Base-by-base conservation (phyloP, 2,888 invertebrate genomes). In the Drosophila paranaensis region DNA sequence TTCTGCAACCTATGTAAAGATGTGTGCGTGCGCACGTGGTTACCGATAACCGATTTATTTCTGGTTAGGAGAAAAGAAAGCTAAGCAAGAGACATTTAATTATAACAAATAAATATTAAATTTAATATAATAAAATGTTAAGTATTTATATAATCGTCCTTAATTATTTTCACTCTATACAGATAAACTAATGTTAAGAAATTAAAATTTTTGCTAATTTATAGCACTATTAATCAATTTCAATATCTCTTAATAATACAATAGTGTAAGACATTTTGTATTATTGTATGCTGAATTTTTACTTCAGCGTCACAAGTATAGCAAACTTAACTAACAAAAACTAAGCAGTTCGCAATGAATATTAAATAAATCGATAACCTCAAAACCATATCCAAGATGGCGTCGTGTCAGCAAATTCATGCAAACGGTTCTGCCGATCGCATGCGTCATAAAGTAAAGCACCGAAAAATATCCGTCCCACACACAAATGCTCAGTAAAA, bases 361-460 rank as follows among this genome's bases (percentile, higher is more conserved):
- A 45, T 16, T 10, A 30, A 65, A 63, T 35, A 65, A 81, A 79
- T 73, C 74, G 55, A 71, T 86, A 86, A 77, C 77, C 77, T 71
- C 57, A 81, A 87, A 80, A 62, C 13, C 11, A 68, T 72, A 80
- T 66, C n/a, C 77, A 86, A 86, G 9, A 86, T 86, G 85, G 85
- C 89, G 89, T 40, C 75, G 13, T 48, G 13, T n/a, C 68, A 65
- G 54, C 48, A 64, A 76, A 79, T 84, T 81, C 84, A 83, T 76
- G 70, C 81, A 83, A 68, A 73, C 55, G 33, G 14, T 60, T 37
- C 10, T 48, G 67, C 37, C 30, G 89, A 84, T 84, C 89, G 61
- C 78, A 73, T 75, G 75, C 72, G 87, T 80, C 72, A 58, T 25
- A 43, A 66, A 54, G 46, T n/a, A 58, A 71, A 53, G 46, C 63